Conservation (phyloP, 2,888 invertebrate genomes). For the Mythimna albipuncta region DNA sequence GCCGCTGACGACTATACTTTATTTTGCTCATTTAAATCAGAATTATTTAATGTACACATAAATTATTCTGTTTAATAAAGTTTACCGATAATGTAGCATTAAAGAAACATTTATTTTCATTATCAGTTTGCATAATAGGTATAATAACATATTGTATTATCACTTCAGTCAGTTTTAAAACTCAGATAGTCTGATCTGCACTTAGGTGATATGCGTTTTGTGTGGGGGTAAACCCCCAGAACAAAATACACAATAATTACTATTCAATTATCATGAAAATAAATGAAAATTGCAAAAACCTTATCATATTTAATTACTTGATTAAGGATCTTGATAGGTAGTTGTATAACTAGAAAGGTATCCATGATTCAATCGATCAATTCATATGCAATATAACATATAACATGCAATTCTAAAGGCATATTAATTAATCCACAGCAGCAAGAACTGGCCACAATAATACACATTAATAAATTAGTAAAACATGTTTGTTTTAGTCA, state of each 20-base stretch:
- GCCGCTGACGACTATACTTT: constrained; percentile 65
- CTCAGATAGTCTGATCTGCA: neutral
- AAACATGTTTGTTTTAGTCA: constrained; percentile 1
- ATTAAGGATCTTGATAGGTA: neutral
- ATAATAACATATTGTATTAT: constrained; percentile 3
- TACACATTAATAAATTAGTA: constrained; percentile 3
- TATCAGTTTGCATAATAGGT: constrained; percentile 2
- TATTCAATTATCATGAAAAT: neutral
- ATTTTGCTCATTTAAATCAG: constrained; percentile 32
- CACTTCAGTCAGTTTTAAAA: constrained; percentile 7
- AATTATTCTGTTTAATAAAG: neutral
- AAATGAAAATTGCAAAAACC: neutral
- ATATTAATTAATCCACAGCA: neutral
- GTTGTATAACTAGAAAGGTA: too few species aligned
- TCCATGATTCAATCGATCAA: too few species aligned
- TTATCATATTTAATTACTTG: neutral
- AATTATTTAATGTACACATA: neutral
- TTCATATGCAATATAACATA: neutral
- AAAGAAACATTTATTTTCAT: neutral
- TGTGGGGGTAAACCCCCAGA: too few species aligned
- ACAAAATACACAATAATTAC: neutral
- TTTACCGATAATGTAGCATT: constrained; percentile 3
- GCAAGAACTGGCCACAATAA: neutral
- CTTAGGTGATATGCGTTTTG: neutral
- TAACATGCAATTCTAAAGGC: neutral